Conservation (phyloP, 2,113 vertebrate species). For the Lasiurus borealis region DNA sequence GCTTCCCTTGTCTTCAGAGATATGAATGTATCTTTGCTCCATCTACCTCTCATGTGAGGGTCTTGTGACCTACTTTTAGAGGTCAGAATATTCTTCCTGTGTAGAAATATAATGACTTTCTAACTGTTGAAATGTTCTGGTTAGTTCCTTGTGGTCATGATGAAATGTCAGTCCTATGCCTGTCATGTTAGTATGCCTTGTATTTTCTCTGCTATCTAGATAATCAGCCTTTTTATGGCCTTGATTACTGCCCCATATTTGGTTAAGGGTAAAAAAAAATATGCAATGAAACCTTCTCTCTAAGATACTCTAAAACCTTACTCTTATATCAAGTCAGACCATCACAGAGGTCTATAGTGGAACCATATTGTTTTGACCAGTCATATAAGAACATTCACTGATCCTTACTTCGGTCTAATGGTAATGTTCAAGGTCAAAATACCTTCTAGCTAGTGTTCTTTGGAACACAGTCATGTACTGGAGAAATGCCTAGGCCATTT, state of each 20-base stretch:
- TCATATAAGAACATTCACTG: background rate
- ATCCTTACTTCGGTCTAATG: background rate
- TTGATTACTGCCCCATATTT: background rate
- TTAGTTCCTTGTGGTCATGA: background rate
- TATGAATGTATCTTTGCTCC: no score
- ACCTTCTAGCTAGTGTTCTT: background rate
- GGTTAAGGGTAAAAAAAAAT: background rate
- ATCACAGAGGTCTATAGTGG: background rate
- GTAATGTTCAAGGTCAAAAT: background rate
- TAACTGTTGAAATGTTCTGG: background rate
- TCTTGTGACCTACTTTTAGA: no score
- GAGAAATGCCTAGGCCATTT: background rate
- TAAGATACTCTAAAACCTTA: background rate
- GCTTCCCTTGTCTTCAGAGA: background rate
- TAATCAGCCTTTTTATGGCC: background rate
- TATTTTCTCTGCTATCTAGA: background rate
- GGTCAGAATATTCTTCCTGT: background rate
- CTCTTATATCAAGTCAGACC: background rate
- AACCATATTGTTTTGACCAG: background rate
- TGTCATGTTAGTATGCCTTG: background rate
- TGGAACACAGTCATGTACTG: background rate
- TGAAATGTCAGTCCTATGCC: background rate
- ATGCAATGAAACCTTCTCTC: background rate
- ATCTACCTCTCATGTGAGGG: no score
- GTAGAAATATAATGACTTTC: background rate